A percentile compares a stretch with the other conserved stretches of the same genome.
These are phyloP conservation scores for Rotaria macrura DNA, from an alignment of 2,888 invertebrate genomes.

Conservation along the genomic window DNA sequence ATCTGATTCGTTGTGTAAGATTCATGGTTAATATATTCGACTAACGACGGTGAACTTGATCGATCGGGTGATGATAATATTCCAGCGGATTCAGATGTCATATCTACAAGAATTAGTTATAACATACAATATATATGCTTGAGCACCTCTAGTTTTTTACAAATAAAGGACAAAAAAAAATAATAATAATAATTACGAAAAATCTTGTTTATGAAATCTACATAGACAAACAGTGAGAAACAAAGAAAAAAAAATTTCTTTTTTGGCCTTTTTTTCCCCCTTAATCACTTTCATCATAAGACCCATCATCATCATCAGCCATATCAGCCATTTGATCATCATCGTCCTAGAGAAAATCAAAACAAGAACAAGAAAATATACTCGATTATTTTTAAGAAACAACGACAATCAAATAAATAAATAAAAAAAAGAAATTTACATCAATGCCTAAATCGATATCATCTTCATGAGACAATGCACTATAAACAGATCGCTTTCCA, in stretches of 20 bases:
- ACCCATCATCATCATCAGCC: slow-evolving; percentile 12
- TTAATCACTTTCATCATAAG: background rate
- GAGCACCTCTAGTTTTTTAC: slow-evolving; percentile 12
- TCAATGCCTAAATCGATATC: background rate
- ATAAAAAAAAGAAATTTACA: background rate
- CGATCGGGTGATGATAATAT: background rate
- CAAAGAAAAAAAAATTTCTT: background rate
- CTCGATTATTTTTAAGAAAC: background rate
- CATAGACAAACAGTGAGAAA: background rate
- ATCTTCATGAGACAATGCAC: background rate
- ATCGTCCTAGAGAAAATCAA: background rate
- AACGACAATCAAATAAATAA: no score
- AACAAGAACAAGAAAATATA: background rate
- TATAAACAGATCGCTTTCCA: background rate
- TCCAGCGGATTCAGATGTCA: background rate
- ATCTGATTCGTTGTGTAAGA: background rate
- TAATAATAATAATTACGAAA: background rate
- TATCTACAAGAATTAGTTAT: slow-evolving; percentile 1
- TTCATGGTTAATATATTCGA: background rate
- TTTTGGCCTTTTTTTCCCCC: background rate
- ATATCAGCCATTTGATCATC: slow-evolving; percentile 11
- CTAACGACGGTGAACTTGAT: background rate
- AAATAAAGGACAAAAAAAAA: background rate
- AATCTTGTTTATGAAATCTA: background rate
- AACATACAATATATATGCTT: background rate